A percentile compares a stretch with the other conserved stretches of the same genome.
Conservation (phyloP, 2,888 invertebrate species). For the Drosophila neonasuta region DNA sequence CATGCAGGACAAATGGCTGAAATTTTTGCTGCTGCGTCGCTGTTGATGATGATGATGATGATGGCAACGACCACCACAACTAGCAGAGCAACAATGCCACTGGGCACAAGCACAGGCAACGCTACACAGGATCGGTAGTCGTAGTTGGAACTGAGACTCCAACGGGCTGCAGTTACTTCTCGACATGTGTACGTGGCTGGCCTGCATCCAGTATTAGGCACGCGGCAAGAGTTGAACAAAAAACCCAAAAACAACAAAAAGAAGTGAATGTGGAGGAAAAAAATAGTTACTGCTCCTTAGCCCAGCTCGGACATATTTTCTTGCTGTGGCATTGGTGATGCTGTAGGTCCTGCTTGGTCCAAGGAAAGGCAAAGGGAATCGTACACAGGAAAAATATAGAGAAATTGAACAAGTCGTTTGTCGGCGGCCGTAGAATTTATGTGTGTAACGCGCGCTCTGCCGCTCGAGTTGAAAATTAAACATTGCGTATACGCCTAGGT, state of each 20-base stretch:
- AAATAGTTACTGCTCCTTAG: conserved; percentile 54
- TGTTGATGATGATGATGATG: conserved; percentile 72
- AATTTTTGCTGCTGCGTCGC: conserved; percentile 68
- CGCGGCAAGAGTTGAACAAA: conserved; percentile 17
- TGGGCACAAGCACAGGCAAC: conserved; percentile 16
- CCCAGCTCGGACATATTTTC: conserved; percentile 51
- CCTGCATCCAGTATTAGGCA: conserved; percentile 57
- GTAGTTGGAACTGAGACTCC: conserved; percentile 31
- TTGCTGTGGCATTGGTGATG: conserved; percentile 36
- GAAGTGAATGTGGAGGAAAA: background rate
- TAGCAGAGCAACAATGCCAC: conserved; percentile 41
- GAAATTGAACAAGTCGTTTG: conserved; percentile 78
- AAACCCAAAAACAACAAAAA: background rate
- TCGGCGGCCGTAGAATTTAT: conserved; percentile 74
- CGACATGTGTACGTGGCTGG: conserved; percentile 74
- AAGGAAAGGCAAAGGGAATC: background rate
- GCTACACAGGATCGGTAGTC: conserved; percentile 14
- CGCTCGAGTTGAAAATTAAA: conserved; percentile 75
- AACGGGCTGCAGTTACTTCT: conserved; percentile 68
- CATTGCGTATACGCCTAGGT: conserved; percentile 79
- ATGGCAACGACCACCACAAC: conserved; percentile 41
- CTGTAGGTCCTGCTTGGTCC: conserved; percentile 1
- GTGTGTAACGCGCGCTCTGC: conserved; percentile 51
- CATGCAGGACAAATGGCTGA: conserved; percentile 78
- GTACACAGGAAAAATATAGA: conserved; percentile 48